A percentile compares a stretch with the other conserved stretches of the same genome.
These are phyloP conservation scores for Trematomus loennbergii DNA, from an alignment of 2,113 vertebrate species.

Conservation along the genomic window DNA sequence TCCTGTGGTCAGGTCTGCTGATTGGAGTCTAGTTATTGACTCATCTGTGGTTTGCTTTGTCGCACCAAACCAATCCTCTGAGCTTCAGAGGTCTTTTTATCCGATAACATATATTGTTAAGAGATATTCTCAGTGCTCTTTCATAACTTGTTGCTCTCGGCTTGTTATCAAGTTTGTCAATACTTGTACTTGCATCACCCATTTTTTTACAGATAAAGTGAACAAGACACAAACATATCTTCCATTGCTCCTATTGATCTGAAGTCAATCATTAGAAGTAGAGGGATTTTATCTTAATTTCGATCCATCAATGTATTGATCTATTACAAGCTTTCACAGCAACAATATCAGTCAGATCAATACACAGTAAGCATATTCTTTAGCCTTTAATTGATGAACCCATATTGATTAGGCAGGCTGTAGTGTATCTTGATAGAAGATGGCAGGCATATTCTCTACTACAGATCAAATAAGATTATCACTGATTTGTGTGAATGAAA, in stretches of 20 bases:
- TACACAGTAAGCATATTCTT: not conserved
- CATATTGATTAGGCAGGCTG: not conserved
- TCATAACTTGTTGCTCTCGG: slow-evolving; percentile 16
- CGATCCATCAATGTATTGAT: not conserved
- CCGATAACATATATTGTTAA: slow-evolving; percentile 8
- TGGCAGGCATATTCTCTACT: not conserved
- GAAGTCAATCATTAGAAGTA: slow-evolving; percentile 14
- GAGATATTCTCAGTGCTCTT: slow-evolving; percentile 3
- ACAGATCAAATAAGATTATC: not conserved
- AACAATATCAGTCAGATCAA: not conserved
- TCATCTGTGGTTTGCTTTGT: slow-evolving; percentile 70
- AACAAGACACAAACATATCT: slow-evolving; percentile 37
- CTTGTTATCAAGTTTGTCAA: slow-evolving; percentile 41
- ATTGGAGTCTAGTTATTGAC: slow-evolving; percentile 73
- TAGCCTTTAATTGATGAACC: not conserved
- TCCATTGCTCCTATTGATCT: slow-evolving; percentile 49
- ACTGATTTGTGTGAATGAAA: not conserved
- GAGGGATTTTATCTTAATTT: not conserved
- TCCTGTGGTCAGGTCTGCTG: slow-evolving; percentile 65
- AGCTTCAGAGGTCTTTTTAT: slow-evolving; percentile 22
- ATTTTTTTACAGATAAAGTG: slow-evolving; percentile 24
- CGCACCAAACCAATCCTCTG: slow-evolving; percentile 55
- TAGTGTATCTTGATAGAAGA: not conserved
- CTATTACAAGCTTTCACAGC: not conserved
- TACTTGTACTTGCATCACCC: slow-evolving; percentile 30